These are phyloP conservation scores for Drosophila tristis DNA, from an alignment of 1,140 invertebrate species.

Conservation along the genomic window DNA sequence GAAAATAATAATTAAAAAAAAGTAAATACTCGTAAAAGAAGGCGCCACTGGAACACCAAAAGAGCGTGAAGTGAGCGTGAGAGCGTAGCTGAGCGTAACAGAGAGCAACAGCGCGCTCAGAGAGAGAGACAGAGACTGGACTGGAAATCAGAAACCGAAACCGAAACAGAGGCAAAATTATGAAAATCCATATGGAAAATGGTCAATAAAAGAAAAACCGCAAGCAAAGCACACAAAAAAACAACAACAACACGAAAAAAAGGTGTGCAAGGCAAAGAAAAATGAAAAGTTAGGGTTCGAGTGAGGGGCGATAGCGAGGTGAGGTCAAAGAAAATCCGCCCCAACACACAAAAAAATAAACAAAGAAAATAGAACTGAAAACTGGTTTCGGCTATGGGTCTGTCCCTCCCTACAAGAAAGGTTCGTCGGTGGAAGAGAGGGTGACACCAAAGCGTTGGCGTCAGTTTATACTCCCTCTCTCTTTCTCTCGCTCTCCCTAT, in stretches of 20 bases:
- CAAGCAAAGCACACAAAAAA: too few relatives aligned
- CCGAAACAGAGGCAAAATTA: constrained; percentile 67
- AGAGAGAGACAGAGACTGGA: constrained; percentile 17
- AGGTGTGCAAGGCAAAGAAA: constrained; percentile 51
- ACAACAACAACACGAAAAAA: constrained; percentile 12
- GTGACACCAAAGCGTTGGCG: constrained; percentile 28
- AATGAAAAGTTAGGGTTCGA: constrained; percentile 45
- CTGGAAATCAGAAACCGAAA: constrained; percentile 50
- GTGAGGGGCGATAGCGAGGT: constrained; percentile 3
- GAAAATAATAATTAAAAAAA: constrained; percentile 70
- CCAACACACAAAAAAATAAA: constrained; percentile 52
- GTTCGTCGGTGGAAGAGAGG: constrained; percentile 4
- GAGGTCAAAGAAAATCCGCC: constrained; percentile 40
- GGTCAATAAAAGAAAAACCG: constrained; percentile 46
- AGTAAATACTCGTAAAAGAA: constrained; percentile 71
- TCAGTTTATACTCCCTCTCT: constrained; percentile 26
- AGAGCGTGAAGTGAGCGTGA: constrained; percentile 12
- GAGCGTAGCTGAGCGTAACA: neutral
- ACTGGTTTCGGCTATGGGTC: constrained; percentile 69
- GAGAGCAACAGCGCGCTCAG: neutral
- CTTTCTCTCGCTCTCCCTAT: constrained; percentile 12
- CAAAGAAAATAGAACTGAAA: constrained; percentile 62
- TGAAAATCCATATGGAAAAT: constrained; percentile 80
- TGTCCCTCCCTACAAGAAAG: constrained; percentile 23
- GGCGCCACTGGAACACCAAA: constrained; percentile 61